phyloP scores from a whole-genome alignment of 2,797 vertebrate genomes.

The Serranus cabrilla region DNA sequence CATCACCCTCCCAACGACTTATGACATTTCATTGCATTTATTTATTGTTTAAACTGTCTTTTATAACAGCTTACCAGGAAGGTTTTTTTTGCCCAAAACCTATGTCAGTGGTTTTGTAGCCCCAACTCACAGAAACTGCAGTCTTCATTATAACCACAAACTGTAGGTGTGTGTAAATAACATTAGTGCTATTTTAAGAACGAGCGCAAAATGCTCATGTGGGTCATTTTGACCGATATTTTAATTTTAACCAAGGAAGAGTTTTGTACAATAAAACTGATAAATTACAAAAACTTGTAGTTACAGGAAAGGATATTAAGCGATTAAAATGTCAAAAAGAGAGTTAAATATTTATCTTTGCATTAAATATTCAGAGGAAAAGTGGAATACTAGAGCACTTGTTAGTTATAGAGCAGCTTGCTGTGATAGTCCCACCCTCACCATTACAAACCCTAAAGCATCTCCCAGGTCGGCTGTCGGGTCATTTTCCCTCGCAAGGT shows the following conservation, averaged over 20 bases:
- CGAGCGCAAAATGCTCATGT: no score
- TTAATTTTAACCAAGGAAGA: not conserved
- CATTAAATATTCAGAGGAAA: slow-evolving; percentile 33
- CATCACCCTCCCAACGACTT: no score
- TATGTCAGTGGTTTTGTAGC: no score
- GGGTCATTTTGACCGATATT: no score
- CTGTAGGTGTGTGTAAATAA: no score
- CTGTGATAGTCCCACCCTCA: slow-evolving; percentile 2
- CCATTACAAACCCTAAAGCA: not conserved
- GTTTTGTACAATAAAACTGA: slow-evolving; percentile 16
- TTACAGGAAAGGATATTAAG: not conserved
- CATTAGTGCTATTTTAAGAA: no score
- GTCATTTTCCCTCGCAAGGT: slow-evolving; percentile 28
- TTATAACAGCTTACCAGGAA: no score
- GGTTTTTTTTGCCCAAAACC: no score
- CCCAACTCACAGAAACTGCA: no score
- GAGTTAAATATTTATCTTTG: slow-evolving; percentile 29
- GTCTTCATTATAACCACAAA: no score
- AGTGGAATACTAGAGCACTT: slow-evolving; percentile 11
- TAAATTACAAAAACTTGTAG: not conserved
- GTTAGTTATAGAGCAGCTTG: slow-evolving; percentile 3
- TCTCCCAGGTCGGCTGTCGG: slow-evolving; percentile 9
- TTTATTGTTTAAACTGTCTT: no score
- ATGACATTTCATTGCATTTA: no score
- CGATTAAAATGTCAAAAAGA: slow-evolving; percentile 24